phyloP scores from a whole-genome alignment of 2,888 invertebrate genomes.

The Orthosia cruda region DNA sequence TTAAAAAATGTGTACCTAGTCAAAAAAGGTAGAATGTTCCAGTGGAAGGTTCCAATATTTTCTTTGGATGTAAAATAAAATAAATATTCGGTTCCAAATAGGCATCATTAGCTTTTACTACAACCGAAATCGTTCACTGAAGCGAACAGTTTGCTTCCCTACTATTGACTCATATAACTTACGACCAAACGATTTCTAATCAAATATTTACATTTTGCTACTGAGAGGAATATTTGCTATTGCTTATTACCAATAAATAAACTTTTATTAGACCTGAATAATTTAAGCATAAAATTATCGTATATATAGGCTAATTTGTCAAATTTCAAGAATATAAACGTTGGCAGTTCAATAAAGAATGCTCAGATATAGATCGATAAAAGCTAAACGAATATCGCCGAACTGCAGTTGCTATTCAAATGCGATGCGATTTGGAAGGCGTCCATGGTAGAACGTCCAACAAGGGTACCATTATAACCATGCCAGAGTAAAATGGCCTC shows the following conservation, averaged over 20 bases:
- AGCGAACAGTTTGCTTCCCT: conserved; percentile 29
- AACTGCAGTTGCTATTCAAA: conserved; percentile 87
- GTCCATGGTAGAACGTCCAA: conserved; percentile 81
- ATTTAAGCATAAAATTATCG: conserved; percentile 38
- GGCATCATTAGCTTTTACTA: conserved; percentile 17
- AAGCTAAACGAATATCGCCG: conserved; percentile 82
- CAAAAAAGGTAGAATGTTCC: not conserved
- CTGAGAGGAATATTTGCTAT: conserved; percentile 33
- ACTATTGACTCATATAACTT: conserved; percentile 39
- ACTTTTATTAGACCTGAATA: conserved; percentile 42
- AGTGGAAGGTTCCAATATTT: not conserved
- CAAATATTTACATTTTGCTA: conserved; percentile 48
- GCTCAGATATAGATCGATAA: conserved; percentile 76
- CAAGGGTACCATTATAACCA: conserved; percentile 77
- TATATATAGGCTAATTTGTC: conserved; percentile 30
- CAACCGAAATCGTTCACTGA: conserved; percentile 10
- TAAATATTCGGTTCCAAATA: conserved; percentile 4
- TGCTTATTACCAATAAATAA: conserved; percentile 47
- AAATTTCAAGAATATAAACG: conserved; percentile 35
- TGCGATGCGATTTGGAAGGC: conserved; percentile 88
- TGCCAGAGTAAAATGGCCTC: conserved; percentile 78
- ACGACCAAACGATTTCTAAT: conserved; percentile 35
- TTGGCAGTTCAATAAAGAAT: conserved; percentile 45
- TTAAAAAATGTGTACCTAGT: not conserved
- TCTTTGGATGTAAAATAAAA: not conserved